These are phyloP conservation scores for Jaculus jaculus DNA, from an alignment of 2,113 vertebrate genomes.

Conservation along the genomic window DNA sequence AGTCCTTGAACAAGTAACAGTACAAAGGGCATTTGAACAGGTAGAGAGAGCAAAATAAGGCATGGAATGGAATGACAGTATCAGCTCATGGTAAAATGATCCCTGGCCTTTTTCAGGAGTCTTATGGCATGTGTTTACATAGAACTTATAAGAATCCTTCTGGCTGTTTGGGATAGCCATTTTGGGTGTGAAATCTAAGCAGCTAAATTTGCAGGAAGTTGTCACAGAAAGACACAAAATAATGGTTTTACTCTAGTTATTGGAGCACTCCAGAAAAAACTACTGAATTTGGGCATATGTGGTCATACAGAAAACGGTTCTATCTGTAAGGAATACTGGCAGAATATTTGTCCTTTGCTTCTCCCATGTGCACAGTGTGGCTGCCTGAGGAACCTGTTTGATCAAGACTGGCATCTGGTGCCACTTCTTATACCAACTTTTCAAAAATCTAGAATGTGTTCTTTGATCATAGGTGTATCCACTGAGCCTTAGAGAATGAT, in stretches of 20 bases:
- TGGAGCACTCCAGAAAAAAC: not conserved
- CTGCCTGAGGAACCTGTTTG: not conserved
- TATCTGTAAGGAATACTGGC: not conserved
- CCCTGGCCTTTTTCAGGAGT: not conserved
- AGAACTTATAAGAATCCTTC: not conserved
- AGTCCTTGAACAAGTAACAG: not conserved
- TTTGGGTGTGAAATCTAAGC: not conserved
- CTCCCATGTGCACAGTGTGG: not conserved
- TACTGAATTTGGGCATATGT: not conserved
- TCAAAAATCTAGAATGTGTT: not conserved
- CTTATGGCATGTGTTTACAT: not conserved
- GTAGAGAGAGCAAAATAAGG: not conserved
- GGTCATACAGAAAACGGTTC: not conserved
- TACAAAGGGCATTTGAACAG: not conserved
- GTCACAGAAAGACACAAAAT: not conserved
- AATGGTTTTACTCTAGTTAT: not conserved
- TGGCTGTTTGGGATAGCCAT: not conserved
- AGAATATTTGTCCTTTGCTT: not conserved
- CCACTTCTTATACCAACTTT: not conserved
- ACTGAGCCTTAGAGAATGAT: not conserved
- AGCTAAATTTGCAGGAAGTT: not conserved
- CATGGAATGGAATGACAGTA: not conserved
- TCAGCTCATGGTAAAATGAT: not conserved
- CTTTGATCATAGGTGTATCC: not conserved
- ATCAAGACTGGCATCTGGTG: not conserved